Evolutionary conservation across 2,113 vertebrate species (phyloP).

Genomic region (Prochilodus magdalenae): DNA sequence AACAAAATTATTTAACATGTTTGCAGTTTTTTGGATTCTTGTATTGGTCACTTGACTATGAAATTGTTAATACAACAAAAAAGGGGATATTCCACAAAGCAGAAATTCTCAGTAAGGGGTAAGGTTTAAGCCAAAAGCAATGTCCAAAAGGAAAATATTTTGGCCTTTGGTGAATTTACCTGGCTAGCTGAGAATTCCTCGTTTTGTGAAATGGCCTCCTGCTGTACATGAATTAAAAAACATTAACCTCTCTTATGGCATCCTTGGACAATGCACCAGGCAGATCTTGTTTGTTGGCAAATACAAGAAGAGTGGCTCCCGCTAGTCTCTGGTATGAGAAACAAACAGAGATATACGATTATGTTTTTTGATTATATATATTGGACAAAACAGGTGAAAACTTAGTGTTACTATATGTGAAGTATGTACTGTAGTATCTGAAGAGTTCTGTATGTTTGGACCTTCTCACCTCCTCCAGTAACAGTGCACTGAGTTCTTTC

Average conservation of each 20-base stretch:
- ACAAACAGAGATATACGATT: not conserved
- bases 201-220: not conserved
- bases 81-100: not conserved
- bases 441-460: not conserved
- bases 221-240: not conserved
- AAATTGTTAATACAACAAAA: no score
- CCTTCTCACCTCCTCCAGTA: constrained; percentile 85
- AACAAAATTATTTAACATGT: no score
- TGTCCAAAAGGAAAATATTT: not conserved
- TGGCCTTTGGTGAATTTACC: not conserved
- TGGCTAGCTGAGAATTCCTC: not conserved
- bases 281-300: constrained; percentile 93
- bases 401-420: not conserved
- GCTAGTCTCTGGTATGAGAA: constrained; percentile 79
- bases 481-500: constrained; percentile 80
- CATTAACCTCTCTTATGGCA: constrained; percentile 82
- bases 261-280: constrained; percentile 85
- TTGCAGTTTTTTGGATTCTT: no score
- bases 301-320: constrained; percentile 88
- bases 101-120: not conserved
- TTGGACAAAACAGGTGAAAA: not conserved
- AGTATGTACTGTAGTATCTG: not conserved
- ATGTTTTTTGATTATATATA: not conserved
- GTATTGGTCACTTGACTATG: no score
- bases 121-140: not conserved